A percentile compares a stretch with the other conserved stretches of the same genome.
Evolutionary conservation across 1,140 invertebrate species (phyloP).

Genomic region (Drosophila kikkawai): DNA sequence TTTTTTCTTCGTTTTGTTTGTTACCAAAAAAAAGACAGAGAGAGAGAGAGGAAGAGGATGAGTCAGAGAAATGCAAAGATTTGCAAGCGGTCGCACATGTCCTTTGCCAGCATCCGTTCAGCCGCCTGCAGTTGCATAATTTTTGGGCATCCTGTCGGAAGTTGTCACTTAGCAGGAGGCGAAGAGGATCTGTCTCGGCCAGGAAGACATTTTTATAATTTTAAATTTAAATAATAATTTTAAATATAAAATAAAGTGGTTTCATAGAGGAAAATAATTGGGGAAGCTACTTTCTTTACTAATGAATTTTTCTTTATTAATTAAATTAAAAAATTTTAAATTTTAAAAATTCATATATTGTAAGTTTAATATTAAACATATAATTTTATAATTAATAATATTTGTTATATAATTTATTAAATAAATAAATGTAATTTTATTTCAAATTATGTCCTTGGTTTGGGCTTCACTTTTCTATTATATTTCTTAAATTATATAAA

Average conservation of each 20-base stretch:
- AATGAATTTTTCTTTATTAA: no score
- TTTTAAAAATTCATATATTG: no score
- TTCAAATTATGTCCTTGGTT: no score
- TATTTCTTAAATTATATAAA: neutral
- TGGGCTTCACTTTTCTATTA: no score
- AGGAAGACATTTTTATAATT: neutral
- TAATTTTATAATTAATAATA: no score
- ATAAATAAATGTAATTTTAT: no score
- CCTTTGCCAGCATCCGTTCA: slow-evolving; percentile 7
- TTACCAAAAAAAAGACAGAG: neutral
- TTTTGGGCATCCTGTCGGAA: slow-evolving; percentile 54
- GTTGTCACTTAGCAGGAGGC: slow-evolving; percentile 29
- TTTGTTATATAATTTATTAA: no score
- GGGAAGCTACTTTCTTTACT: neutral
- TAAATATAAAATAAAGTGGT: neutral
- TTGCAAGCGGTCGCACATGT: slow-evolving; percentile 71
- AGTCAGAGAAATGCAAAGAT: slow-evolving; percentile 55
- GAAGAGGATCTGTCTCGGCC: neutral
- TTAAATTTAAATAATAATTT: neutral
- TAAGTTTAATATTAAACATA: no score
- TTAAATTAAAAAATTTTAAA: no score
- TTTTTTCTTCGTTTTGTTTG: slow-evolving; percentile 67
- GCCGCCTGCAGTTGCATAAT: slow-evolving; percentile 63
- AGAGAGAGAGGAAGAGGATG: no score
- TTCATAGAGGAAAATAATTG: neutral